Evolutionary conservation across 2,888 invertebrate species (phyloP), one percentile per base, ranked within the genome.

Genomic region (Cyclophora punctaria): DNA sequence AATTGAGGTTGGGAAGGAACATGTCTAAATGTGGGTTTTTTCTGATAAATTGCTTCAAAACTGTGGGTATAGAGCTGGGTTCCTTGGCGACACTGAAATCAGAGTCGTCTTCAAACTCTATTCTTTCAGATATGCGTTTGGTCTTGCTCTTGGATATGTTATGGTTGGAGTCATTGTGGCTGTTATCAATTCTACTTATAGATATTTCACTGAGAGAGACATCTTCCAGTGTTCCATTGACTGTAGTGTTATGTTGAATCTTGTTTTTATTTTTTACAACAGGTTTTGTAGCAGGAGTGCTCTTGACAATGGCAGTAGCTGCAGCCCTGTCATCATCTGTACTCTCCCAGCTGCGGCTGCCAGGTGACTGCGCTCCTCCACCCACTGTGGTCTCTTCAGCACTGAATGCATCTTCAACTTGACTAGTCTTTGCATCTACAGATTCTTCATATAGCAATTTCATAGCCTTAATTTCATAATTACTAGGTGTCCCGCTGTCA

Each of bases 51-150:
- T 62, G 57, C 50, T 64, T 66, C 5, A 80, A 46, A 55, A 68
- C 66, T 35, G 53, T 47, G 35, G 72, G 56, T 34, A 51, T 52
- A 46, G 34, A 37, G n/a, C 57, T 49, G 49, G 40, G 35, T 51
- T 35, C 52, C 41, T 35, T 50, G 41, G 20, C 48, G 41, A 46
- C 41, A 41, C 35, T 43, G 6, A n/a, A 52, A 40, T 62, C 62
- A 40, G 65, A 64, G 35, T 77, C 76, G 48, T 80, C 78, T 64
- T 83, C 83, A 73, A 80, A 81, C 47, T 48, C 62, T 50, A 83
- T 64, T 54, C 74, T 73, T 41, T 82, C 83, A 41, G 77, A 74
- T 55, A 81, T 65, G 5, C 44, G 7, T 56, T 62, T 72, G 42
- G 58, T 53, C 45, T 44, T 55, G 3, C 44, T 41, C 7, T 48